Conservation (phyloP, 2,888 invertebrate genomes). For the Holacanthella duospinosa region DNA sequence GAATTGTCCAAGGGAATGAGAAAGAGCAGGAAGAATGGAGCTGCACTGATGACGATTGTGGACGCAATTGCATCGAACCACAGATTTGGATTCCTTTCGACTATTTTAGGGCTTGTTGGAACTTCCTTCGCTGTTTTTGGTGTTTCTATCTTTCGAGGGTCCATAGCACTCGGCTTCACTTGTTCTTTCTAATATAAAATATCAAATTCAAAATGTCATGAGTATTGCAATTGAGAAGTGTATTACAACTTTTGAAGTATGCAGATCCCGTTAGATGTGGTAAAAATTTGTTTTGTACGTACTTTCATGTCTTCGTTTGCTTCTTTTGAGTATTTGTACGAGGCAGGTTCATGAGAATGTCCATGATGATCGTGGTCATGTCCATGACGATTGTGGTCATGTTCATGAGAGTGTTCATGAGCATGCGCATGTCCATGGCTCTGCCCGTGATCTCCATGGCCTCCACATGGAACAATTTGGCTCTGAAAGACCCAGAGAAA, state of each 20-base stretch:
- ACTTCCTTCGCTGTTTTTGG: neutral
- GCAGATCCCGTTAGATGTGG: too few species aligned
- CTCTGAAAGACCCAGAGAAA: conserved; percentile 34
- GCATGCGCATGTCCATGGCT: conserved; percentile 25
- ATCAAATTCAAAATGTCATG: conserved; percentile 3
- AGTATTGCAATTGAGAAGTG: too few species aligned
- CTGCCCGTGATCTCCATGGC: conserved; percentile 38
- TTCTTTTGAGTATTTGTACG: conserved; percentile 70
- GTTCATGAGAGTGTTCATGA: conserved; percentile 42
- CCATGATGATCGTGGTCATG: conserved; percentile 41
- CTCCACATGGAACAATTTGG: conserved; percentile 28
- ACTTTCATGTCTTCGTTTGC: conserved; percentile 47
- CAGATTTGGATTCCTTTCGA: conserved; percentile 41
- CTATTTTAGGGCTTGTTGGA: neutral
- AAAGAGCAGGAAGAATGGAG: conserved; percentile 84
- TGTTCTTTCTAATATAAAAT: conserved; percentile 7
- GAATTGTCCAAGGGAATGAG: conserved; percentile 84
- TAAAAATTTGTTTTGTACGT: too few species aligned
- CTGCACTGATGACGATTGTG: conserved; percentile 85
- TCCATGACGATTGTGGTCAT: conserved; percentile 35
- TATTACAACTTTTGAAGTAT: too few species aligned
- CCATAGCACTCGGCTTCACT: conserved; percentile 9
- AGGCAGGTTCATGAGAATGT: conserved; percentile 42
- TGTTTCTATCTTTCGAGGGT: neutral
- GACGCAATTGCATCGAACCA: conserved; percentile 79